Base-by-base conservation (phyloP, 2,113 vertebrate species). In the Orthochromis malagaraziensis region DNA sequence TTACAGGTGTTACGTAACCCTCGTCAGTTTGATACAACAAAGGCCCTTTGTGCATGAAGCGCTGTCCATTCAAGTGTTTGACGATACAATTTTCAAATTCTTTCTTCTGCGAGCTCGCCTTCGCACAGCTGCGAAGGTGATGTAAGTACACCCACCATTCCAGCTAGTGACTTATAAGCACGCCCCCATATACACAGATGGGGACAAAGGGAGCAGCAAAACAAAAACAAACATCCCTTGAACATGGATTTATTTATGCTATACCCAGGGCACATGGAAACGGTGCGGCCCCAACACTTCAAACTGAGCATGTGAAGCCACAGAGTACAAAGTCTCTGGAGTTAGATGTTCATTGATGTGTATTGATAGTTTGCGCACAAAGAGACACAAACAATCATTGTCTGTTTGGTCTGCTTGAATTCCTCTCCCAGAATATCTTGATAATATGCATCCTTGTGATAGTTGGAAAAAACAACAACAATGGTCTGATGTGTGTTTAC, bases 351-450 rank as follows among this genome's bases (percentile, higher is more conserved):
- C 91, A 89, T 91, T 96, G 94, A 94, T 94, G 95, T 94, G 89
- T 92, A 93, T 90, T 92, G 93, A 94, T 91, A 91, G 92, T 89
- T 82, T n/a, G 79, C 24, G 47, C 63, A 91, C 91, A 94, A 94
- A 94, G 91, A 89, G 80, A 81, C 42, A 35, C 81, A 90, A 94
- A 95, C 92, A 95, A 94, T 87, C 86, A 58, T 57, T 84, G 89
- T 79, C 86, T 94, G 94, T 92, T 95, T 89, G 90, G 93, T 94
- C 93, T 95, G 84, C n/a, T 77, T 42, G 70, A 92, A 93, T 94
- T 95, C 94, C 94, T 88, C 45, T 92, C 92, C 88, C 81, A 47
- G 82, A 94, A 93, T 75, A 91, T 26, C 42, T 63, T 2, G 77
- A 92, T 90, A 84, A 81, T 90, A 92, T 65, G 82, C 65, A 89